Conservation (phyloP, 2,888 invertebrate genomes). For the Tipula helvola region DNA sequence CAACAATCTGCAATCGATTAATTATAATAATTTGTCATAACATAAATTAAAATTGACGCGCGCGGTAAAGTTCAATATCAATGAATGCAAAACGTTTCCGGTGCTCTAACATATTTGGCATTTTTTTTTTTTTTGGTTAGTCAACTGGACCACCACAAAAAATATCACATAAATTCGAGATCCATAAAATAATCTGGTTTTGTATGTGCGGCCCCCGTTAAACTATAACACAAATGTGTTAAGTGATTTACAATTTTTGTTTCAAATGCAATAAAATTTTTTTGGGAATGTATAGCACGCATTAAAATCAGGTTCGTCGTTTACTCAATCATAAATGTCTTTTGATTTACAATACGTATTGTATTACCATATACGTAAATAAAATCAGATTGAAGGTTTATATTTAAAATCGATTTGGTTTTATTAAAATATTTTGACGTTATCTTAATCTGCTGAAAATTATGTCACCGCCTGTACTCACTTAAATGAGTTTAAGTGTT, state of each 20-base stretch:
- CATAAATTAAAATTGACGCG: neutral
- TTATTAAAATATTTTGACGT: neutral
- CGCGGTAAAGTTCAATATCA: neutral
- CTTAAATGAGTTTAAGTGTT: neutral
- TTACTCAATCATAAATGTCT: neutral
- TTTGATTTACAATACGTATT: neutral
- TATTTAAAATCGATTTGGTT: neutral
- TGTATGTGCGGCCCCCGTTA: neutral
- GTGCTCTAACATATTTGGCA: neutral
- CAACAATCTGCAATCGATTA: neutral
- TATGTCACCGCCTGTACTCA: neutral
- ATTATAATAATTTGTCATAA: slow-evolving; percentile 4
- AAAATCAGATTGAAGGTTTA: neutral
- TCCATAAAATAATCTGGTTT: neutral
- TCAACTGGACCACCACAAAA: neutral
- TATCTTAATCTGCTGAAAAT: neutral
- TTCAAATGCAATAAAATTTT: neutral
- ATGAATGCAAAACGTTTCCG: neutral
- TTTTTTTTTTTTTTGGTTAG: neutral
- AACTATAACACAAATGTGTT: neutral
- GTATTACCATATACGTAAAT: no score
- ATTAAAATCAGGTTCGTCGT: neutral
- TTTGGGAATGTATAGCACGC: neutral
- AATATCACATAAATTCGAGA: neutral
- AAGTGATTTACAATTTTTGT: neutral